Conservation (phyloP, 2,113 vertebrate genomes). For the Ictalurus furcatus region DNA sequence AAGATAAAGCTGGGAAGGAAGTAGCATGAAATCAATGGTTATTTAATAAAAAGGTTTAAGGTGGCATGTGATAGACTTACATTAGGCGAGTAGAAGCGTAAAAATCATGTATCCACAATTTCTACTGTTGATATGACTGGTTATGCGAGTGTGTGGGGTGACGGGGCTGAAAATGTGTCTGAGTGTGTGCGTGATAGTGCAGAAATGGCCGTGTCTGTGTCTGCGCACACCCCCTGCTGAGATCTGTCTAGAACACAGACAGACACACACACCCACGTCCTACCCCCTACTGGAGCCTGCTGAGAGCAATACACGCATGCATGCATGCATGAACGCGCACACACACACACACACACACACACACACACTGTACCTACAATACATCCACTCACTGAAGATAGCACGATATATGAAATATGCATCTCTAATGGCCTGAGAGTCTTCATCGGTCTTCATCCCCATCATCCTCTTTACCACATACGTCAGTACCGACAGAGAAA, state of each 20-base stretch:
- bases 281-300: neutral
- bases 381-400: neutral
- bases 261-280: neutral
- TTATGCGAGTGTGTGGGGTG: constrained; percentile 3
- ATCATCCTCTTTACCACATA: neutral
- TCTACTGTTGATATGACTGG: neutral
- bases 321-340: neutral
- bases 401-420: neutral
- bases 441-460: neutral
- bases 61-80: neutral
- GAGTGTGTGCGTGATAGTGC: neutral
- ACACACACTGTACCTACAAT: neutral
- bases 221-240: constrained; percentile 33
- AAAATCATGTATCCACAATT: neutral
- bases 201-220: constrained; percentile 19
- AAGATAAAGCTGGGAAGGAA: neutral
- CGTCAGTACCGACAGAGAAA: constrained; percentile 5
- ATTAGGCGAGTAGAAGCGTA: neutral
- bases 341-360: neutral
- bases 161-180: neutral
- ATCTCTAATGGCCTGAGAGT: neutral
- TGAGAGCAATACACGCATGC: neutral
- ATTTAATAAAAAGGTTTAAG: neutral
- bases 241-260: constrained; percentile 48
- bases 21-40: neutral